Evolutionary conservation across 37 sponge, comb jelly and placozoan genomes (phyloP), one percentile per base, ranked within the genome.

Genomic region (Theonella swinhoei): DNA sequence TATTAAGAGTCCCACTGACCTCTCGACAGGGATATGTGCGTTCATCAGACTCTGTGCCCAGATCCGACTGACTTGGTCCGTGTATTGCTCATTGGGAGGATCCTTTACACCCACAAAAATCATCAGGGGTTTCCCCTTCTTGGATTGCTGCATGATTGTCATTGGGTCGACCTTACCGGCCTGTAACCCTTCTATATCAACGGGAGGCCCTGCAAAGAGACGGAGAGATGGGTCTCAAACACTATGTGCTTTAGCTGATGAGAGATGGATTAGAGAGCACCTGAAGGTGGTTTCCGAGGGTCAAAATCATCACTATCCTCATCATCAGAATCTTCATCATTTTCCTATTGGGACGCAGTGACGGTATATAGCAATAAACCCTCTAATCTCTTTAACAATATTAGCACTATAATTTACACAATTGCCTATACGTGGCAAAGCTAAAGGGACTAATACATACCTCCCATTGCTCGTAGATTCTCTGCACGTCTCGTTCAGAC

Each of bases 21-120:
- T 30, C 67, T 66, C 67, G 19, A 66, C 30, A 9, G 58, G 67
- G 4, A 77, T 28, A 41, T 85, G 85, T 9, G 75, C 92, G 40
- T 91, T 91, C 62, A 82, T 72, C 2, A 91, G 68, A 60, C 88
- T 80, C 63, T 83, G 83, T 70, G 64, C 42, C 92, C 92, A 91
- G 29, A 83, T 60, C 24, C 42, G 23, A 30, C 78, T 80, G 74
- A 87, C 33, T n/a, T 32, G 30, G 22, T 80, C 80, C 24, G 87
- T 87, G 54, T 87, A 80, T 4, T 60, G 39, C 31, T 79, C 69
- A 0, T 75, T 76, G 36, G 71, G 86, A 37, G 40, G 4, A 1
- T 70, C 82, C 2, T 41, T 42, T 33, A 88, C 64, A 1, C 79
- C 78, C 0, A 82, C 83, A 70, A 88, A 88, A 11, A 88, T 76